Evolutionary conservation across 2,888 invertebrate species (phyloP).

Genomic region (Habroteleia sp.): DNA sequence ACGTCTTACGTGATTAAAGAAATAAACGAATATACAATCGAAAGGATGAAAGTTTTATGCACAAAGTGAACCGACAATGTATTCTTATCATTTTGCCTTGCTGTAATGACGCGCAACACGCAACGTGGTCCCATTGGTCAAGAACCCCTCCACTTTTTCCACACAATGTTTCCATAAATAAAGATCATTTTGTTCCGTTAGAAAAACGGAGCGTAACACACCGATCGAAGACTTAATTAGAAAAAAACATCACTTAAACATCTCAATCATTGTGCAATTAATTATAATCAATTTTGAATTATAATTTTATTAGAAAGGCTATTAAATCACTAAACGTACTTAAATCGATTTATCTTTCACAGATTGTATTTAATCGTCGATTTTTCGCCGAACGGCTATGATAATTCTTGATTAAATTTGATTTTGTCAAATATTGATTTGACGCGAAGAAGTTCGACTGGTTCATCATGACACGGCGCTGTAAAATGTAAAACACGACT

Average conservation of each 20-base stretch:
- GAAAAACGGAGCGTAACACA: conserved; percentile 34
- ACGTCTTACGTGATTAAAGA: conserved; percentile 55
- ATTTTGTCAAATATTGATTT: too few species aligned
- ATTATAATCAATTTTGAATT: too few species aligned
- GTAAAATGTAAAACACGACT: conserved; percentile 77
- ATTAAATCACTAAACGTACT: too few species aligned
- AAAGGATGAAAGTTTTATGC: conserved; percentile 62
- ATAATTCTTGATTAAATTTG: too few species aligned
- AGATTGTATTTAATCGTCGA: too few species aligned
- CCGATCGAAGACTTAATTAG: conserved; percentile 68
- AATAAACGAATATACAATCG: conserved; percentile 57
- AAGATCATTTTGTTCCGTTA: conserved; percentile 69
- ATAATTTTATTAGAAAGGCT: too few species aligned
- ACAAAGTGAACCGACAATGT: conserved; percentile 68
- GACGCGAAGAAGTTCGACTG: too few species aligned
- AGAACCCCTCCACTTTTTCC: conserved; percentile 75
- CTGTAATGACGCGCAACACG: conserved; percentile 77
- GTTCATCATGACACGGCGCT: conserved; percentile 61
- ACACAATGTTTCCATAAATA: conserved; percentile 77
- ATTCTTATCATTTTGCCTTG: conserved; percentile 78
- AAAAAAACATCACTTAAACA: conserved; percentile 64
- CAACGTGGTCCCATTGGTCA: conserved; percentile 75
- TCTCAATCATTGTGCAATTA: too few species aligned
- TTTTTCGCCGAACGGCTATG: too few species aligned
- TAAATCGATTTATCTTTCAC: too few species aligned